phyloP scores from a whole-genome alignment of 2,113 vertebrate genomes.

The Calidris pygmaea region DNA sequence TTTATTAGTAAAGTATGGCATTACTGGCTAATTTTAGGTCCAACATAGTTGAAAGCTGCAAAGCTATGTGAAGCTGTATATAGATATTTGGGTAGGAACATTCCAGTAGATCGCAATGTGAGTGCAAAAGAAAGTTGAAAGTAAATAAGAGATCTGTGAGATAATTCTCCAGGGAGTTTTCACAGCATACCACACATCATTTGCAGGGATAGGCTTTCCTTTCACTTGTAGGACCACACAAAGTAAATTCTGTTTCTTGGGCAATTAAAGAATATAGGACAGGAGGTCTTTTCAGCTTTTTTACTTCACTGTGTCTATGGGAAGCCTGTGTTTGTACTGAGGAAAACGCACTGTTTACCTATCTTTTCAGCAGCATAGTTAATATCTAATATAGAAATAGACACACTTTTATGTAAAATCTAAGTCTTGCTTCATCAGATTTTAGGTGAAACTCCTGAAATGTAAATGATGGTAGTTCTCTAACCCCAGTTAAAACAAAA shows the following conservation, averaged over 20 bases:
- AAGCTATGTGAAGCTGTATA: neutral
- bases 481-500: neutral
- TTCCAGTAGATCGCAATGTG: neutral
- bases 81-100: slow-evolving; percentile 19
- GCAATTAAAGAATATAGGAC: slow-evolving; percentile 35
- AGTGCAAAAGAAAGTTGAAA: slow-evolving; percentile 48
- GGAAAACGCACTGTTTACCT: slow-evolving; percentile 38
- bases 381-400: slow-evolving; percentile 29
- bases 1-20: slow-evolving; percentile 11
- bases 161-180: slow-evolving; percentile 47
- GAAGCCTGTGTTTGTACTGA: slow-evolving; percentile 49
- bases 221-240: slow-evolving; percentile 33
- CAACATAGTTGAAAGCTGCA: neutral
- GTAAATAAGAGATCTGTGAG: slow-evolving; percentile 52
- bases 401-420: slow-evolving; percentile 15
- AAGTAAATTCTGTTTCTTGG: slow-evolving; percentile 55
- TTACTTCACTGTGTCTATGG: neutral
- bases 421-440: neutral
- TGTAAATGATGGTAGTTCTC: neutral
- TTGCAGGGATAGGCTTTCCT: slow-evolving; percentile 47
- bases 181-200: slow-evolving; percentile 38
- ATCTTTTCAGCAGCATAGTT: neutral
- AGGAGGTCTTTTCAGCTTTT: slow-evolving; percentile 41
- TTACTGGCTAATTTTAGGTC: slow-evolving; percentile 47
- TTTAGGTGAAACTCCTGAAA: neutral